These are phyloP conservation scores for Gopherus evgoodei DNA, from an alignment of 2,113 vertebrate genomes.

Conservation along the genomic window DNA sequence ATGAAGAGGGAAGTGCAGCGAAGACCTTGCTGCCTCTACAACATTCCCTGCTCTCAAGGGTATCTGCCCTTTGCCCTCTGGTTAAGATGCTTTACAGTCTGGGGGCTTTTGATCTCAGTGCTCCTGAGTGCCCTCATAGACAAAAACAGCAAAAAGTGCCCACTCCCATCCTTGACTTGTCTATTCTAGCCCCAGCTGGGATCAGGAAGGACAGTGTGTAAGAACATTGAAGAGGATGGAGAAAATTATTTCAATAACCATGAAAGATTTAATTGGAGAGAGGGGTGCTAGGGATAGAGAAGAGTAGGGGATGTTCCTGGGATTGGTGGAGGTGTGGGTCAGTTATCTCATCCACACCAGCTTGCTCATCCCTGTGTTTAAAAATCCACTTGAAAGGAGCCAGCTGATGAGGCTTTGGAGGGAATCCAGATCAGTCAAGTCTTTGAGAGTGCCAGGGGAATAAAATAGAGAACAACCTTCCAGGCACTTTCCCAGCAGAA, in stretches of 20 bases:
- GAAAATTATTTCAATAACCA: neutral
- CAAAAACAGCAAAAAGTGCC: neutral
- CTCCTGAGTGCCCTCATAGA: neutral
- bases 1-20: neutral
- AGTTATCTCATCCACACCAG: neutral
- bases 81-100: neutral
- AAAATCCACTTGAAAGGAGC: conserved; percentile 34
- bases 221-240: neutral
- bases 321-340: neutral
- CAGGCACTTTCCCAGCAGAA: conserved; percentile 60
- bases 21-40: neutral
- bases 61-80: neutral
- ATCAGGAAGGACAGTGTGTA: neutral
- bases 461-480: conserved; percentile 23
- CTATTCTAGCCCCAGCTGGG: neutral
- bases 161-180: rapidly evolving
- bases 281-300: neutral
- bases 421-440: conserved; percentile 27
- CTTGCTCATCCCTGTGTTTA: neutral
- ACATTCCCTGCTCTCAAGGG: neutral
- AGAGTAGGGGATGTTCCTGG: neutral
- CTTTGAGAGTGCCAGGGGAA: conserved; percentile 31
- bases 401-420: conserved; percentile 57
- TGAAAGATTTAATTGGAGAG: neutral
- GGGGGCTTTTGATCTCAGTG: neutral